Percentiles rank a stretch among this genome's conserved stretches.
phyloP scores from a whole-genome alignment of 2,113 vertebrate species.

The Scolopax mira region DNA sequence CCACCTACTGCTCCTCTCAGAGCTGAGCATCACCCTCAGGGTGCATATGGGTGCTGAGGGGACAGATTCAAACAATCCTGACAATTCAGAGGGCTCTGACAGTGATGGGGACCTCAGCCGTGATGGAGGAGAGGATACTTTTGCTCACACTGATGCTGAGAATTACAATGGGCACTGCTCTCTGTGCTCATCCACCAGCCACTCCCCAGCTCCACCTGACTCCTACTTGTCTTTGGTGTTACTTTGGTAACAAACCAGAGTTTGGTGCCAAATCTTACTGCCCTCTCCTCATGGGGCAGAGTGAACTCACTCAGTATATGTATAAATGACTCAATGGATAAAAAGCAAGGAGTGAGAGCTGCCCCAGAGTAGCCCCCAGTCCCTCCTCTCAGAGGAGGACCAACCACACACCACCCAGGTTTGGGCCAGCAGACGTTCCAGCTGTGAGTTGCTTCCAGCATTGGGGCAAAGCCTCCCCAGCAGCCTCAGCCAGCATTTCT shows the following conservation, averaged over 20 bases:
- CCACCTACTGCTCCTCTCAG: background rate
- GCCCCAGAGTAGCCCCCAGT: background rate
- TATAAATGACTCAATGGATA: fast-evolving
- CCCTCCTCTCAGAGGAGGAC: fast-evolving
- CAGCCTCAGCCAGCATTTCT: background rate
- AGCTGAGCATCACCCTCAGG: background rate
- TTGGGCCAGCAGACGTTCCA: background rate
- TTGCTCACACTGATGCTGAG: fast-evolving
- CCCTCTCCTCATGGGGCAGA: background rate
- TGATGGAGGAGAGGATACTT: background rate
- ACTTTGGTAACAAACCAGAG: no score
- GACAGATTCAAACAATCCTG: background rate
- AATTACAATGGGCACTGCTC: fast-evolving
- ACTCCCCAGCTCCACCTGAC: background rate
- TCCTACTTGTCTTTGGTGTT: background rate
- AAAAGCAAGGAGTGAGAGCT: background rate
- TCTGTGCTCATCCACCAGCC: background rate
- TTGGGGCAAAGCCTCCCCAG: background rate
- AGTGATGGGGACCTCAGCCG: background rate
- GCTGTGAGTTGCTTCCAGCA: fast-evolving
- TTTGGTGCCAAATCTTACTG: background rate
- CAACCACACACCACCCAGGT: background rate
- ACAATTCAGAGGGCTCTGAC: background rate
- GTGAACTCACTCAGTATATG: background rate
- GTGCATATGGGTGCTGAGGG: background rate